Evolutionary conservation across 2,113 vertebrate genomes (phyloP).

Genomic region (Aptenodytes forsteri): DNA sequence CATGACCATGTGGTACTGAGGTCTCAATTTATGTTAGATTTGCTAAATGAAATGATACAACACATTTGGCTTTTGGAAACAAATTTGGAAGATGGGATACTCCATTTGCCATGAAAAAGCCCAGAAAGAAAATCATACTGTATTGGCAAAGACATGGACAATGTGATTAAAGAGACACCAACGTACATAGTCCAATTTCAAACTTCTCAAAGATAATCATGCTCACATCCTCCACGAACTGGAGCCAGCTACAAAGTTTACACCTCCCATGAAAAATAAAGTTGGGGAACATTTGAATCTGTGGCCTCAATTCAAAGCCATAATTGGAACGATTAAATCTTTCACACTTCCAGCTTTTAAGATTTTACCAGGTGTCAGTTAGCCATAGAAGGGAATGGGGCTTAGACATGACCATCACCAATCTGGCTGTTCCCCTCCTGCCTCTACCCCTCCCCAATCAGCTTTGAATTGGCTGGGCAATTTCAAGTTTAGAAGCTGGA

Average conservation of each 20-base stretch:
- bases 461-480: background rate
- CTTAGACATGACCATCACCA: background rate
- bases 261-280: background rate
- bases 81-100: background rate
- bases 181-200: background rate
- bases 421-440: background rate
- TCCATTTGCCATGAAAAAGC: background rate
- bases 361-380: background rate
- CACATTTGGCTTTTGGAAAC: background rate
- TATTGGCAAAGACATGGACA: background rate
- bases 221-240: background rate
- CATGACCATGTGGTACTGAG: background rate
- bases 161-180: background rate
- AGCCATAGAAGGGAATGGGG: background rate
- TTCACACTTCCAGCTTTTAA: background rate
- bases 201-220: background rate
- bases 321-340: background rate
- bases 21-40: background rate
- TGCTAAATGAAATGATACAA: conserved; percentile 1
- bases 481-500: background rate
- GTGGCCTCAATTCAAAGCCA: background rate
- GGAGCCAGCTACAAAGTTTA: background rate
- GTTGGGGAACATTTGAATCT: background rate
- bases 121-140: background rate
- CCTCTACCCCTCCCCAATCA: background rate